Percentiles rank a stretch among this genome's conserved stretches.
phyloP scores from a whole-genome alignment of 2,113 vertebrate genomes.

The Thunnus maccoyii region DNA sequence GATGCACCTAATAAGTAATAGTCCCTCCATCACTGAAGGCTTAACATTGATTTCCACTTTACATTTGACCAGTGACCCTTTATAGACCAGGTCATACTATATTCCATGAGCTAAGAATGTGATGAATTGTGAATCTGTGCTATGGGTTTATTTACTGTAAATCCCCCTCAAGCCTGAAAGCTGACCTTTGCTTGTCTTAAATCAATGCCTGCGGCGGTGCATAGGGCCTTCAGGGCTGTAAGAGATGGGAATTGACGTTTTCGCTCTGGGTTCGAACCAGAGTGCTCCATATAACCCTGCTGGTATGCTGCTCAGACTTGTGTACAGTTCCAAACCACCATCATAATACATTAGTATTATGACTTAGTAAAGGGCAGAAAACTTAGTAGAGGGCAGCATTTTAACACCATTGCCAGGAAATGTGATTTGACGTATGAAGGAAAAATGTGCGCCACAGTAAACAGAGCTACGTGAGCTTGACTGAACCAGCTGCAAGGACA shows the following conservation, averaged over 20 bases:
- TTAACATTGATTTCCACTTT: constrained; percentile 49
- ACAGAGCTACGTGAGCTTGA: neutral
- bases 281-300: neutral
- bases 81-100: neutral
- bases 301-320: neutral
- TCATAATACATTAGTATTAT: neutral
- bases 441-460: neutral
- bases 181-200: constrained; percentile 30
- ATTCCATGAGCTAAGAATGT: neutral
- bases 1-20: constrained; percentile 27
- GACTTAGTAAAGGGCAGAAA: too few relatives aligned
- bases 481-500: neutral
- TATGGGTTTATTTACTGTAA: constrained; percentile 37
- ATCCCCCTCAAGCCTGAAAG: constrained; percentile 7
- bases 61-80: constrained; percentile 24
- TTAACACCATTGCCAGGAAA: neutral
- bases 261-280: neutral
- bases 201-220: constrained; percentile 2
- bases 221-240: neutral
- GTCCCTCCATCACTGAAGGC: constrained; percentile 21
- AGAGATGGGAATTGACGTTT: neutral
- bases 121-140: constrained; percentile 26
- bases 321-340: neutral
- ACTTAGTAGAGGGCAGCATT: neutral
- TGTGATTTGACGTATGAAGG: neutral